Evolutionary conservation across 2,888 invertebrate species (phyloP).

Genomic region (Sesamia inferens): DNA sequence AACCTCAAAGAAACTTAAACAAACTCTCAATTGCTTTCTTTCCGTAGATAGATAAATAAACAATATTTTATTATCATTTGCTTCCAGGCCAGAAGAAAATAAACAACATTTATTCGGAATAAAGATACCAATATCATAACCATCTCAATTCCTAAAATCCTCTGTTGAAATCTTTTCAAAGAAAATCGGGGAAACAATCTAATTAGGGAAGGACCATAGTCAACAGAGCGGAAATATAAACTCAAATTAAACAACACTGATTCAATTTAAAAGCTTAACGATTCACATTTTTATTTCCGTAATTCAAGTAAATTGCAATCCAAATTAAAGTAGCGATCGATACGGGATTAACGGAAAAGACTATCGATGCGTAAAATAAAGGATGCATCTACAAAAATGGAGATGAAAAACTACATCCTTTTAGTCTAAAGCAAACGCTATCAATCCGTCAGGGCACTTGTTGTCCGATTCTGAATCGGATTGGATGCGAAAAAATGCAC

Average conservation of each 20-base stretch:
- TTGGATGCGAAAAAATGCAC: slow-evolving; percentile 47
- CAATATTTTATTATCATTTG: slow-evolving; percentile 28
- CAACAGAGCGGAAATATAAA: slow-evolving; percentile 28
- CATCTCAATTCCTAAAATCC: slow-evolving; percentile 29
- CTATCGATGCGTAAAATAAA: slow-evolving; percentile 35
- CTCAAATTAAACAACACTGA: slow-evolving; percentile 43
- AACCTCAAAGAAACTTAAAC: slow-evolving; percentile 42
- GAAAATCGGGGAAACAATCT: slow-evolving; percentile 25
- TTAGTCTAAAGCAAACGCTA: slow-evolving; percentile 43
- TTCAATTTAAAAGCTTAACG: slow-evolving; percentile 52
- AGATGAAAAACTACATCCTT: slow-evolving; percentile 37
- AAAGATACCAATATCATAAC: slow-evolving; percentile 40
- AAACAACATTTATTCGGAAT: slow-evolving; percentile 24
- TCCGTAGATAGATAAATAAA: slow-evolving; percentile 45
- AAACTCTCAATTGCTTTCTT: slow-evolving; percentile 53
- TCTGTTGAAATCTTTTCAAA: slow-evolving; percentile 34
- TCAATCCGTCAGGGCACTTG: slow-evolving; percentile 40
- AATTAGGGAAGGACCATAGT: slow-evolving; percentile 18
- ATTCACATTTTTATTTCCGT: slow-evolving; percentile 35
- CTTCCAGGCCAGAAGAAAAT: slow-evolving; percentile 7
- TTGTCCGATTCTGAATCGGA: slow-evolving; percentile 51
- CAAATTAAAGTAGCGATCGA: slow-evolving; percentile 35
- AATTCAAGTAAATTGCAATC: slow-evolving; percentile 46
- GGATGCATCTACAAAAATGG: slow-evolving; percentile 22
- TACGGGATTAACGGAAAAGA: slow-evolving; percentile 27